Conservation (phyloP, 2,797 vertebrate genomes). For the Neopelma chrysocephalum region DNA sequence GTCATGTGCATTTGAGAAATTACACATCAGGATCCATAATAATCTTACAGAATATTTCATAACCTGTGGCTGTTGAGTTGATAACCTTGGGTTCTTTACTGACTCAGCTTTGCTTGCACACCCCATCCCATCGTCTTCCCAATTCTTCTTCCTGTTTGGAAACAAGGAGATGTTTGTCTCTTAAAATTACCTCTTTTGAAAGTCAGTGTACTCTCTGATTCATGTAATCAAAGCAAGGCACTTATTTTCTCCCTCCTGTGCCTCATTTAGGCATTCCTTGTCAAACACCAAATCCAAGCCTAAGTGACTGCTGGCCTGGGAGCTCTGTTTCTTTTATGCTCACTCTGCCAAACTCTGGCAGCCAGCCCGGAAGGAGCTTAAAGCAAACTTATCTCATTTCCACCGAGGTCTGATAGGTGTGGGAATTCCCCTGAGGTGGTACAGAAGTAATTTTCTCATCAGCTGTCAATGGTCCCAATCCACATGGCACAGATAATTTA, state of each 20-base stretch:
- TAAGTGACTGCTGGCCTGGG: slow-evolving; percentile 55
- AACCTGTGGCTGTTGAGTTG: not conserved
- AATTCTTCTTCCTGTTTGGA: not conserved
- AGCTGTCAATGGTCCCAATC: slow-evolving; percentile 43
- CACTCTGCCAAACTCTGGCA: slow-evolving; percentile 56
- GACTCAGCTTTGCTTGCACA: not conserved
- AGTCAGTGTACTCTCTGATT: not conserved
- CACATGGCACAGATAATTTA: slow-evolving; percentile 32
- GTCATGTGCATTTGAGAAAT: slow-evolving; percentile 25
- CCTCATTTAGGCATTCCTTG: slow-evolving; percentile 27
- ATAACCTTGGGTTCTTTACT: not conserved
- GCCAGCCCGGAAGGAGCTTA: slow-evolving; percentile 52
- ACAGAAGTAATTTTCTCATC: slow-evolving; percentile 67
- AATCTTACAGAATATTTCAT: not conserved
- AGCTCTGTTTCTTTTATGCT: slow-evolving; percentile 40
- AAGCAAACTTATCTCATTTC: slow-evolving; percentile 56
- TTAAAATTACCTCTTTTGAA: slow-evolving; percentile 20
- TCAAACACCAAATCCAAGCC: slow-evolving; percentile 38
- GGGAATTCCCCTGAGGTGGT: slow-evolving; percentile 37
- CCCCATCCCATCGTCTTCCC: not conserved
- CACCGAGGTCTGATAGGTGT: slow-evolving; percentile 50
- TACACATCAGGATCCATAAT: not conserved
- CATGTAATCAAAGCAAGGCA: slow-evolving; percentile 3
- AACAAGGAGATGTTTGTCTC: slow-evolving; percentile 8
- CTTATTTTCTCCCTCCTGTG: not conserved